These are phyloP conservation scores for Manacus vitellinus DNA, from an alignment of 2,113 vertebrate genomes.

Conservation along the genomic window DNA sequence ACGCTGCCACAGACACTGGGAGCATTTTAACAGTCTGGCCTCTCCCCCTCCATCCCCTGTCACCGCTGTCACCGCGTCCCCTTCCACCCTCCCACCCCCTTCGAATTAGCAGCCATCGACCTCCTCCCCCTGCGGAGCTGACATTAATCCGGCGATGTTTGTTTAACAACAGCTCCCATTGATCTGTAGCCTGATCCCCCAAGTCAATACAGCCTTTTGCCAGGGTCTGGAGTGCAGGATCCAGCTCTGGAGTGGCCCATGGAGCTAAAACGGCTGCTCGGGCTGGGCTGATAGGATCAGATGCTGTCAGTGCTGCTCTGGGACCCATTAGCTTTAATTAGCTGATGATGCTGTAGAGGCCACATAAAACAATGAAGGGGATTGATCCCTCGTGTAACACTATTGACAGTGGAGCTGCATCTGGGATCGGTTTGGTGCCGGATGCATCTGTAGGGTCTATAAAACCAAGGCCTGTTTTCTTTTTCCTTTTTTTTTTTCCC, in stretches of 20 bases:
- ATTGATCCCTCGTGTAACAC: constrained; percentile 61
- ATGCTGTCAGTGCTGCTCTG: constrained; percentile 46
- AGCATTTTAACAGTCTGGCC: neutral
- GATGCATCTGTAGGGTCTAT: constrained; percentile 47
- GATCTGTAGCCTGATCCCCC: constrained; percentile 43
- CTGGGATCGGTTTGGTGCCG: constrained; percentile 53
- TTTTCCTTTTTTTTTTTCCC: neutral
- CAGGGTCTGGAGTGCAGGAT: constrained; percentile 27
- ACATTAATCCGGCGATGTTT: neutral
- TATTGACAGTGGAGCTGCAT: constrained; percentile 49
- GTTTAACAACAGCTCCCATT: constrained; percentile 29
- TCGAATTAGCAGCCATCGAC: constrained; percentile 48
- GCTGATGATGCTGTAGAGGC: constrained; percentile 55
- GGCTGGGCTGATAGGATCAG: neutral
- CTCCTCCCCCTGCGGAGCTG: constrained; percentile 38
- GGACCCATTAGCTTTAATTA: constrained; percentile 47
- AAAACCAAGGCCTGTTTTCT: constrained; percentile 26
- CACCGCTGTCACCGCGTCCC: constrained; percentile 14
- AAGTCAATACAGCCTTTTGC: constrained; percentile 9
- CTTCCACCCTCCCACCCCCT: neutral
- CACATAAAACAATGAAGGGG: constrained; percentile 60
- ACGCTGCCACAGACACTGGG: neutral
- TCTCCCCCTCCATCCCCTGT: neutral
- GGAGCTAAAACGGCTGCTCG: neutral
- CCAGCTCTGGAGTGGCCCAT: neutral